These are phyloP conservation scores for Panonychus citri DNA, from an alignment of 1,140 invertebrate species.

Conservation along the genomic window DNA sequence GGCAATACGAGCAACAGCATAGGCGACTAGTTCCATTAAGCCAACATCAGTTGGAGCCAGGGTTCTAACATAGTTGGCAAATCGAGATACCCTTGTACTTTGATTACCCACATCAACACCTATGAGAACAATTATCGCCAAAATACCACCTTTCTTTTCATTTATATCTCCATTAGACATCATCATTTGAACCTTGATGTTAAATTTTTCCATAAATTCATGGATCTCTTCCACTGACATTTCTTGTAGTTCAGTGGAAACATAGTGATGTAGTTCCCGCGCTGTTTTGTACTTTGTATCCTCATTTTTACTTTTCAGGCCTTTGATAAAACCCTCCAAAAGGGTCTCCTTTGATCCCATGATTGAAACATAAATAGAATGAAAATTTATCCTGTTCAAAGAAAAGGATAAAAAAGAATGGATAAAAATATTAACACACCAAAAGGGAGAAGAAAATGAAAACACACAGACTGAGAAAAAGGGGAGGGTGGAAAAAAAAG, in stretches of 20 bases:
- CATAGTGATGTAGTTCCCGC: constrained; percentile 63
- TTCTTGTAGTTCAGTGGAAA: constrained; percentile 73
- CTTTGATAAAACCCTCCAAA: constrained; percentile 30
- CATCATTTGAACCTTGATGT: constrained; percentile 87
- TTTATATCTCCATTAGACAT: constrained; percentile 68
- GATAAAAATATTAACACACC: no score
- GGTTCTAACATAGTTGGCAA: constrained; percentile 70
- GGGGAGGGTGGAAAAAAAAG: no score
- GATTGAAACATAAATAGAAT: not conserved
- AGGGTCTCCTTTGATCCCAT: not conserved
- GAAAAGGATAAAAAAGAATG: no score
- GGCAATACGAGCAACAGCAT: constrained; percentile 71
- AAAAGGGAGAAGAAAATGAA: no score
- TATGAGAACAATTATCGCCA: constrained; percentile 79
- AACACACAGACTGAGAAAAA: no score
- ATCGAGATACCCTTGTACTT: constrained; percentile 62
- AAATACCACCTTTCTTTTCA: constrained; percentile 81
- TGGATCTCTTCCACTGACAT: constrained; percentile 71
- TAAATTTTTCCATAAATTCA: constrained; percentile 77
- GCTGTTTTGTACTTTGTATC: constrained; percentile 60
- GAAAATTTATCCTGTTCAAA: no score
- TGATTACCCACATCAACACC: constrained; percentile 77
- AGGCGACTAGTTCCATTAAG: constrained; percentile 86
- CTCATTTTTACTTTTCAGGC: constrained; percentile 65
- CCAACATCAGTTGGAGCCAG: constrained; percentile 58